Conservation (phyloP, 2,113 vertebrate species). For the Nibea coibor region DNA sequence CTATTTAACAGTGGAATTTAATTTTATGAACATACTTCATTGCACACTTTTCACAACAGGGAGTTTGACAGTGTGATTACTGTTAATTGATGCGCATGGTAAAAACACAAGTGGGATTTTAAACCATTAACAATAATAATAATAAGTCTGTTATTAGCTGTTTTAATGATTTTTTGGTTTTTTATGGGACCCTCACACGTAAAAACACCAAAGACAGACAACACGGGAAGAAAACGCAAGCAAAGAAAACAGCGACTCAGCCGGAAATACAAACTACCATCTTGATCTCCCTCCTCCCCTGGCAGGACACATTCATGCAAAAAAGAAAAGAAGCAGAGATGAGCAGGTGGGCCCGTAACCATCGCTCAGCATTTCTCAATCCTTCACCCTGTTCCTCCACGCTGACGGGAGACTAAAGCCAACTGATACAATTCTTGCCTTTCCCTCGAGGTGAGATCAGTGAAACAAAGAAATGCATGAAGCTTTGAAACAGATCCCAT, state of each 20-base stretch:
- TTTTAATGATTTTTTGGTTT: not conserved
- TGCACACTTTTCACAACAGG: constrained; percentile 49
- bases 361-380: constrained; percentile 70
- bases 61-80: constrained; percentile 42
- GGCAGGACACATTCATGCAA: constrained; percentile 80
- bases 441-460: constrained; percentile 6
- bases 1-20: constrained; percentile 17
- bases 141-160: constrained; percentile 61
- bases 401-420: constrained; percentile 11
- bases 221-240: constrained; percentile 64
- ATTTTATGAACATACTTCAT: constrained; percentile 26
- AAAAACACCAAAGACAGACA: constrained; percentile 41
- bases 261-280: constrained; percentile 83
- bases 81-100: constrained; percentile 63
- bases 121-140: not conserved
- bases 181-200: constrained; percentile 53
- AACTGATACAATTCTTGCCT: constrained; percentile 13
- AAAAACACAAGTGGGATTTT: constrained; percentile 32
- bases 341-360: constrained; percentile 56
- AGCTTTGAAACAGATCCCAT: not conserved
- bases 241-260: constrained; percentile 70
- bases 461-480: not conserved
- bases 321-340: constrained; percentile 79
- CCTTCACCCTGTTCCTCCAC: constrained; percentile 50
- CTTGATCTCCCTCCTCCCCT: constrained; percentile 82